Conservation (phyloP, 2,113 vertebrate genomes). For the Athene noctua region DNA sequence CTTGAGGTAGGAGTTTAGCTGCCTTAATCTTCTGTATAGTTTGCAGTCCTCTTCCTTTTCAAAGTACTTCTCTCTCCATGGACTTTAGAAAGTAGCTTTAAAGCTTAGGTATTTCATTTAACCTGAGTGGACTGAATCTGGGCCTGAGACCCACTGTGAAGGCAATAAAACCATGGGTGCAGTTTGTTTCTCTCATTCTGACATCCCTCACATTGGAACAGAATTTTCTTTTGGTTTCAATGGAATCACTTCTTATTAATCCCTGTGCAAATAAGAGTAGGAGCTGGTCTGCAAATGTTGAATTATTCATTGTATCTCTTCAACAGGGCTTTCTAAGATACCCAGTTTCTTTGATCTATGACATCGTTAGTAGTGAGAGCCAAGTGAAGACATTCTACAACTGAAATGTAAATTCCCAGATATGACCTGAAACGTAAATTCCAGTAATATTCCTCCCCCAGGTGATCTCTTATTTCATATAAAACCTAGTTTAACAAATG, state of each 20-base stretch:
- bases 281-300: background rate
- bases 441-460: constrained; percentile 43
- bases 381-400: constrained; percentile 41
- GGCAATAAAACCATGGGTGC: background rate
- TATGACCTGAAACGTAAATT: constrained; percentile 34
- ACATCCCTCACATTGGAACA: background rate
- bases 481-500: background rate
- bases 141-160: background rate
- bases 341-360: constrained; percentile 20
- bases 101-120: background rate
- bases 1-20: background rate
- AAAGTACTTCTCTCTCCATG: background rate
- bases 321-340: background rate
- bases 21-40: background rate
- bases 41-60: background rate
- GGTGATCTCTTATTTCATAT: constrained; percentile 32
- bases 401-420: constrained; percentile 32
- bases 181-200: background rate
- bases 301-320: background rate
- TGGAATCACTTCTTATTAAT: background rate
- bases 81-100: background rate
- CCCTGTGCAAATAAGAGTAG: background rate
- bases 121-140: background rate
- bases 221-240: background rate
- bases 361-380: constrained; percentile 39